Evolutionary conservation across 2,888 invertebrate genomes (phyloP).

Genomic region (Boloria euphrosyne): DNA sequence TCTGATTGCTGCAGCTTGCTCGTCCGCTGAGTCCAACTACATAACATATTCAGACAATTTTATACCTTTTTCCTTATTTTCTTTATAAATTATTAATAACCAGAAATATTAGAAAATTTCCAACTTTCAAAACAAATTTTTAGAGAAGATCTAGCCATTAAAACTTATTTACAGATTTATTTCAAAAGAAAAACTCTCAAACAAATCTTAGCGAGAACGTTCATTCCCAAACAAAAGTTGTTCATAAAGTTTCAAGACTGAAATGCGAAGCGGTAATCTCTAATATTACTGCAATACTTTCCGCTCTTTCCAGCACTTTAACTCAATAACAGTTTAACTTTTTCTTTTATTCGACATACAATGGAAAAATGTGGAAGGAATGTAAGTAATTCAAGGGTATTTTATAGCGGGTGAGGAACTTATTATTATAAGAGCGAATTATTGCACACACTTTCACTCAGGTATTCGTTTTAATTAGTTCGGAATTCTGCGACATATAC

Average conservation of each 20-base stretch:
- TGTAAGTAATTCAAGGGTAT: constrained; percentile 27
- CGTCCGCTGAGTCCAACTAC: constrained; percentile 98
- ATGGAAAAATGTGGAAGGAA: constrained; percentile 20
- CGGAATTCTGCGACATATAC: not conserved
- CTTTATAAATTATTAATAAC: not conserved
- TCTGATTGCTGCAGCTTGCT: constrained; percentile 99
- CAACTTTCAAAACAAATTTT: not conserved
- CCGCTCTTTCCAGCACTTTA: constrained; percentile 25
- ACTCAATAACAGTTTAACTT: constrained; percentile 7
- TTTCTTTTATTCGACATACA: constrained; percentile 27
- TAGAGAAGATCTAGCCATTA: not conserved
- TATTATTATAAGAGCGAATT: not conserved
- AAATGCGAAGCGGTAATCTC: constrained; percentile 18
- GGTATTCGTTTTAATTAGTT: not conserved
- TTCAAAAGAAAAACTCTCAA: constrained; percentile 17
- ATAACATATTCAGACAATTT: constrained; percentile 20
- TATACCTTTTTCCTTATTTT: not conserved
- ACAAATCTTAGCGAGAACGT: constrained; percentile 25
- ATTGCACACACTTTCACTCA: not conserved
- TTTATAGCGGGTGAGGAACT: constrained; percentile 4
- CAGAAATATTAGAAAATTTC: not conserved
- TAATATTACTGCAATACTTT: constrained; percentile 21
- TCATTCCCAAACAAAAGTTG: constrained; percentile 23
- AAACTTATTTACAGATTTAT: constrained; percentile 5
- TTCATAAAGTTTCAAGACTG: constrained; percentile 22